Evolutionary conservation across 2,113 vertebrate genomes (phyloP).

Genomic region (Muntiacus reevesi): DNA sequence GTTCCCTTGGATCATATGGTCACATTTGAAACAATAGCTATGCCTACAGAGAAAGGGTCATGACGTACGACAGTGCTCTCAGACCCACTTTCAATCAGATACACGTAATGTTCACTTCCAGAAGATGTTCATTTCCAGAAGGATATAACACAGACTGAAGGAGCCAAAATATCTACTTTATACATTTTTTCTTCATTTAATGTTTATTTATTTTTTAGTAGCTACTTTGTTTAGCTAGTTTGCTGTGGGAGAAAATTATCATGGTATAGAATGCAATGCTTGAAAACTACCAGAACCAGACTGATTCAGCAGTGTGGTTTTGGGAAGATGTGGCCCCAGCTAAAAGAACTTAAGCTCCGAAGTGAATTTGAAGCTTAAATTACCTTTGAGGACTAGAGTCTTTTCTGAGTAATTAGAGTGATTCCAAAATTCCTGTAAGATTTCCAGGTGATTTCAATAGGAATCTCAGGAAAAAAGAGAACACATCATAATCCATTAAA

Average conservation of each 20-base stretch:
- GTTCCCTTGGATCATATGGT: not conserved
- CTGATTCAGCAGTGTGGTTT: not conserved
- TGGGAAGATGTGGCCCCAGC: not conserved
- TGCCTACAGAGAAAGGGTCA: not conserved
- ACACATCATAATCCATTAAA: not conserved
- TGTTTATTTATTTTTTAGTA: not conserved
- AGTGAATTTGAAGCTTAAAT: not conserved
- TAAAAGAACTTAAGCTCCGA: not conserved
- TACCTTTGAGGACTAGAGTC: not conserved
- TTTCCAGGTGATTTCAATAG: not conserved
- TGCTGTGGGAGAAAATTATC: not conserved
- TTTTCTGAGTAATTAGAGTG: not conserved
- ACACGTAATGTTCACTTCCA: not conserved
- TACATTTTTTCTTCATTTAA: not conserved
- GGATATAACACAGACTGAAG: not conserved
- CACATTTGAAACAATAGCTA: not conserved
- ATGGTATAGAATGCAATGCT: not conserved
- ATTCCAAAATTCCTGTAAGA: not conserved
- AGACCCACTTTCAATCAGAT: not conserved
- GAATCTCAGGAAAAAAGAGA: not conserved
- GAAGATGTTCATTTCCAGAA: not conserved
- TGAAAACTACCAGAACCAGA: not conserved
- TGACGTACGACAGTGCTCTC: not conserved
- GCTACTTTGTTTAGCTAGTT: not conserved
- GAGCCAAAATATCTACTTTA: not conserved